Percentiles rank a stretch among this genome's conserved stretches.
Conservation (phyloP, 2,113 vertebrate genomes). For the Hyla sarda region DNA sequence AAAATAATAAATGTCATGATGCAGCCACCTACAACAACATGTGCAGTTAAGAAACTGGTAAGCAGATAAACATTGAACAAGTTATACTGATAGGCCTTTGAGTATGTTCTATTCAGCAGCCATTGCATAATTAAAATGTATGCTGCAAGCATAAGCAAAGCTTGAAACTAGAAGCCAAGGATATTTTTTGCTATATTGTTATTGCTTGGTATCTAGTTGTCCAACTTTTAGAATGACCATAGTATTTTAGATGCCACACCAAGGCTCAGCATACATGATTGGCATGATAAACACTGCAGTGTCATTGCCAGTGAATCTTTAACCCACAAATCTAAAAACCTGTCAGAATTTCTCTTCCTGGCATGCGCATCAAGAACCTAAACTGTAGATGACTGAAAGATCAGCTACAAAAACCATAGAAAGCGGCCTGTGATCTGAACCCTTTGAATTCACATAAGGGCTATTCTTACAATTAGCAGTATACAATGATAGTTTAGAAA, state of each 20-base stretch:
- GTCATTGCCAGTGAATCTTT: not conserved
- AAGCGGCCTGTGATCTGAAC: not conserved
- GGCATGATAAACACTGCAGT: not conserved
- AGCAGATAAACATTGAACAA: not conserved
- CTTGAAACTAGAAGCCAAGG: not conserved
- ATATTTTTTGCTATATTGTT: not conserved
- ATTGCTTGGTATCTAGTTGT: constrained; percentile 17
- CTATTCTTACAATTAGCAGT: not conserved
- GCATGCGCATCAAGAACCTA: not conserved
- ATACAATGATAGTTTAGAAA: not conserved
- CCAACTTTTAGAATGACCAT: not conserved
- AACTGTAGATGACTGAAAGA: not conserved
- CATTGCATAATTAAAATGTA: constrained; percentile 33
- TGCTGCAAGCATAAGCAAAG: constrained; percentile 8
- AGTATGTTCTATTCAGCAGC: not conserved
- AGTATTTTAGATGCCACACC: no score
- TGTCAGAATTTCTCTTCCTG: not conserved
- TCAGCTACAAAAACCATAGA: not conserved
- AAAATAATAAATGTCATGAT: not conserved
- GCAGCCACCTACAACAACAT: constrained; percentile 15
- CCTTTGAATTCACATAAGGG: not conserved
- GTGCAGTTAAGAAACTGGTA: not conserved
- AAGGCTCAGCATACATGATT: no score
- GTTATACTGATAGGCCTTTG: not conserved
- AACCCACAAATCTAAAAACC: not conserved